Base-by-base conservation (phyloP, 37 sponge, comb jelly and placozoan species). In the Cliona cf. orientalis region DNA sequence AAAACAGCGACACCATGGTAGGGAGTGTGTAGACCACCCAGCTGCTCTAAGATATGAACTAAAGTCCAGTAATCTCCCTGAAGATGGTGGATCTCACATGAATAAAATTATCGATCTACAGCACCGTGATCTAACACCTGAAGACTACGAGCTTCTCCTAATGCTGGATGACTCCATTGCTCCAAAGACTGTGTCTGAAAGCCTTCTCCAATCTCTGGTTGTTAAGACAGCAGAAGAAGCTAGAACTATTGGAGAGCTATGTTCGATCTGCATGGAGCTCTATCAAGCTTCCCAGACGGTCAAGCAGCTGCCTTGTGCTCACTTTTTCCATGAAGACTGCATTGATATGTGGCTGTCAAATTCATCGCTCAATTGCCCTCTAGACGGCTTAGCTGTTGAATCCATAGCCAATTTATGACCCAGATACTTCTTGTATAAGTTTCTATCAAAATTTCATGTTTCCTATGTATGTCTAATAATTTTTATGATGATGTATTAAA, bases 131-230 rank as follows among this genome's bases (percentile, higher is more conserved):
- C 66, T 84, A 1, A 74, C 58, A 17, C 84, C 84, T 14, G 84
- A 84, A 63, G 84, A 84, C 68, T 84, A 84, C 28, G 84, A 84
- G 3, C 61, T 75, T 26, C 61, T 84, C 23, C 76, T 84, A 21
- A 4, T 0, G 3, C 31, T 84, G 29, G 84, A 84, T 41, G 57
- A 74, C 17, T 22, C 26, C 4, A 65, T 84, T 9, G 69, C 76
- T 5, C 76, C 84, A 7, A 84, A 84, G 43, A 84, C 84, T 56
- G 68, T 84, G 19, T 66, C 76, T 34, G 43, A 14, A 32, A 36
- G 32, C 3, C 32, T 59, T n/a, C 76, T 84, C 4, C 32, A 33
- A 21, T 28, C 59, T 1, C 26, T 84, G 26, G 45, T 22, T 0
- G 34, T 69, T 1, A 59, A 62, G 42, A 61, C 43, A 17, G 58